A percentile compares a stretch with the other conserved stretches of the same genome.
phyloP scores from a whole-genome alignment of 2,797 vertebrate species.

The Danio aesculapii region DNA sequence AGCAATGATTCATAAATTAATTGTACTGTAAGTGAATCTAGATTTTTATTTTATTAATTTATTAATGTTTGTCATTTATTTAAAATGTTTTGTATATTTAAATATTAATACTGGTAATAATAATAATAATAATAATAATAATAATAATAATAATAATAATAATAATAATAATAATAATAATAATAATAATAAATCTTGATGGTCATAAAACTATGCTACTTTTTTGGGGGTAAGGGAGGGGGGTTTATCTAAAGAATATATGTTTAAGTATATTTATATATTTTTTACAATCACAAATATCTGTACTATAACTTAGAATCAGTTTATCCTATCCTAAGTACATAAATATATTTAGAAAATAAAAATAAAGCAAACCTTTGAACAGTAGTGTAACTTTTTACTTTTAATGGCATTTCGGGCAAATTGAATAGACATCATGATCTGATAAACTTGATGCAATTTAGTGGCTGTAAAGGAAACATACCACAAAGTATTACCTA shows the following conservation, averaged over 20 bases:
- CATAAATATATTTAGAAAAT: not conserved
- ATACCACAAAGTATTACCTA: not conserved
- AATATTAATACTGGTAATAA: too few species aligned
- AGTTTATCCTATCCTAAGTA: not conserved
- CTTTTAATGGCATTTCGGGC: not conserved
- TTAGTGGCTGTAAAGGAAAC: not conserved
- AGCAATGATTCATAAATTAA: too few species aligned
- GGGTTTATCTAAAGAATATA: too few species aligned
- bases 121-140: too few species aligned
- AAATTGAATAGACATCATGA: not conserved
- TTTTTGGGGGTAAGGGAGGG: not conserved
- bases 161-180: too few species aligned
- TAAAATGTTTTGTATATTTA: too few species aligned
- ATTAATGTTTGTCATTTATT: too few species aligned
- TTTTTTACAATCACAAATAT: not conserved
- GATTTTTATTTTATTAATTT: too few species aligned
- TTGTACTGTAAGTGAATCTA: too few species aligned
- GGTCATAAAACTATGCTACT: not conserved
- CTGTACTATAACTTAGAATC: not conserved
- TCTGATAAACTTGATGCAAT: not conserved
- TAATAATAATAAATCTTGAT: too few species aligned
- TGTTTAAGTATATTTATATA: not conserved
- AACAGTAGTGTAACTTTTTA: not conserved
- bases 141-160: too few species aligned
- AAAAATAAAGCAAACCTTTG: not conserved